A percentile compares a stretch with the other conserved stretches of the same genome.
Conservation (phyloP, 2,113 vertebrate genomes). For the Corythornis cristatus region DNA sequence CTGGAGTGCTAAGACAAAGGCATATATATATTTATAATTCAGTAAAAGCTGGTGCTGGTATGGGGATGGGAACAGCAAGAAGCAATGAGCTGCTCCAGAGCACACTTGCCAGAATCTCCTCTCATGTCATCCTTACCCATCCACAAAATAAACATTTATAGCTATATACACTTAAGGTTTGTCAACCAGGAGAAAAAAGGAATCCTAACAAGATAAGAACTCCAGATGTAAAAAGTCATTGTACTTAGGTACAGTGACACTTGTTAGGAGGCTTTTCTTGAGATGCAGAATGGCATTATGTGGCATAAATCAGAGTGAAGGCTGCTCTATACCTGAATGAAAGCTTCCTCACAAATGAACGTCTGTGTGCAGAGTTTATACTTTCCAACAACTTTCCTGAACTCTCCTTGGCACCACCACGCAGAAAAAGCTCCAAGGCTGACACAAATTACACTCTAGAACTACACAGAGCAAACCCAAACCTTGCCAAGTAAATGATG, state of each 20-base stretch:
- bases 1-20: neutral
- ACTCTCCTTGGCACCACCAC: neutral
- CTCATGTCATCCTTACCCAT: neutral
- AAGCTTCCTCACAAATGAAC: neutral
- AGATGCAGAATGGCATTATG: neutral
- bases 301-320: neutral
- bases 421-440: neutral
- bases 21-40: neutral
- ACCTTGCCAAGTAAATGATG: neutral
- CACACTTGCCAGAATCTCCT: neutral
- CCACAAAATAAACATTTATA: neutral
- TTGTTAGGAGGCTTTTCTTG: neutral
- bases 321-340: neutral
- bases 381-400: neutral
- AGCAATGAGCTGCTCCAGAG: neutral
- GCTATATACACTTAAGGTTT: neutral
- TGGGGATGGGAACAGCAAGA: neutral
- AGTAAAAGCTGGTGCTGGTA: neutral
- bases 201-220: neutral
- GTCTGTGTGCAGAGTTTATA: neutral
- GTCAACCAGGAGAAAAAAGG: neutral
- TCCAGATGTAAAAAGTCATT: neutral
- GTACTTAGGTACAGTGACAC: neutral
- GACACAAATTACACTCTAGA: neutral
- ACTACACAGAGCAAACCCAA: slow-evolving; percentile 2